Conservation (phyloP, 2,888 invertebrate genomes). For the Thymelicus sylvestris region DNA sequence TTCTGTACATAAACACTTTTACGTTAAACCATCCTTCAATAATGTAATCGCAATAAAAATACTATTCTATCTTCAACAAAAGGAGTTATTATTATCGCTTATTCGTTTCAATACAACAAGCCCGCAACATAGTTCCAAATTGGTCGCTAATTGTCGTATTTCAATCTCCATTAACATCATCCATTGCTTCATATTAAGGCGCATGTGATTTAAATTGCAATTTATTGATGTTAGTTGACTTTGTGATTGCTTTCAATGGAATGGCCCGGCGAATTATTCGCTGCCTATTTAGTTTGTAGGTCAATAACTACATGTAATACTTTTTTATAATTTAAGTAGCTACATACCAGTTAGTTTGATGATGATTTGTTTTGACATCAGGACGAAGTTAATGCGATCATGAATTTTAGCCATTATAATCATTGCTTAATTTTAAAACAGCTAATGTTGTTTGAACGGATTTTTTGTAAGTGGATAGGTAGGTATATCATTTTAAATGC, state of each 20-base stretch:
- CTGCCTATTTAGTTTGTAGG: constrained; percentile 22
- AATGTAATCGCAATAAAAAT: no score
- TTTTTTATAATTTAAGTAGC: neutral
- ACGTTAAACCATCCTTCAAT: no score
- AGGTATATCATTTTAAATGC: no score
- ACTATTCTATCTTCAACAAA: neutral
- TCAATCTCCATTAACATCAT: constrained; percentile 40
- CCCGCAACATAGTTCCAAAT: constrained; percentile 12
- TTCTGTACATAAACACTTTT: no score
- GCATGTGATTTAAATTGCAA: constrained; percentile 37
- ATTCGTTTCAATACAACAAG: constrained; percentile 10
- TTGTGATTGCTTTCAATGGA: constrained; percentile 32
- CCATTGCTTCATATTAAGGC: constrained; percentile 39
- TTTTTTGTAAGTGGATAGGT: no score
- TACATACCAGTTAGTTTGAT: neutral
- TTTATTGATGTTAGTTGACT: constrained; percentile 35
- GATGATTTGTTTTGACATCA: neutral
- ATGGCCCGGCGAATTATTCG: constrained; percentile 30
- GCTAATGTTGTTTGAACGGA: no score
- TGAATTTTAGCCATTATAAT: neutral
- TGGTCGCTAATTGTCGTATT: constrained; percentile 36
- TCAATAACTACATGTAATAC: neutral
- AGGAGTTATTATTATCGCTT: neutral
- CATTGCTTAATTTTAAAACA: no score
- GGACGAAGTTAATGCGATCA: constrained; percentile 1